These are phyloP conservation scores for Rhinatrema bivittatum DNA, from an alignment of 2,797 vertebrate genomes.

Conservation along the genomic window DNA sequence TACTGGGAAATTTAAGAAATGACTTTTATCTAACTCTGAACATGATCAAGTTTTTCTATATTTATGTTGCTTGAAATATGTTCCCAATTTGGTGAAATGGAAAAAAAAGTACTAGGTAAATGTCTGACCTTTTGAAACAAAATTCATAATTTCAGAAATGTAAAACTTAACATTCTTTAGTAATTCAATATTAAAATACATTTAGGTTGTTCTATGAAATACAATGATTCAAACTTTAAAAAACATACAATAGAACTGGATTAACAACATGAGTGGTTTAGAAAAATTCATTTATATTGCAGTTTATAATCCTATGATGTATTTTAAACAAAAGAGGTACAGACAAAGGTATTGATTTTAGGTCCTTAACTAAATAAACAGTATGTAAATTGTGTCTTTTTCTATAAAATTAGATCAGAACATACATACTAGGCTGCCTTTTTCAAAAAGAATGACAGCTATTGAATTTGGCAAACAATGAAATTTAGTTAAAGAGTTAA, in stretches of 20 bases:
- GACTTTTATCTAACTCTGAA: slow-evolving; percentile 43
- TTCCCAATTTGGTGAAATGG: slow-evolving; percentile 68
- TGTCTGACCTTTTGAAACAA: slow-evolving; percentile 92
- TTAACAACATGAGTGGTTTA: slow-evolving; percentile 89
- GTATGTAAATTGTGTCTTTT: slow-evolving; percentile 99
- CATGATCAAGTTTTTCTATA: slow-evolving; percentile 40
- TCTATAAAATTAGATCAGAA: slow-evolving; percentile 94
- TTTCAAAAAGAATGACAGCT: slow-evolving; percentile 82
- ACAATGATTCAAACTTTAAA: slow-evolving; percentile 73
- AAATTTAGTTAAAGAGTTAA: slow-evolving; percentile 98
- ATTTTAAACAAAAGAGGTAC: slow-evolving; percentile 95
- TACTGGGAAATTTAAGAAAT: no score
- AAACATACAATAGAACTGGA: slow-evolving; percentile 87
- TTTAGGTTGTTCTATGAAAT: slow-evolving; percentile 88
- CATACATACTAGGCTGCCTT: slow-evolving; percentile 90
- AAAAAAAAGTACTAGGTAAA: slow-evolving; percentile 54
- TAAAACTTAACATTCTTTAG: slow-evolving; percentile 86
- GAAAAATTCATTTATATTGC: slow-evolving; percentile 86
- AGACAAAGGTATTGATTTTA: slow-evolving; percentile 96
- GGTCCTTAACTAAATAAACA: slow-evolving; percentile 95
- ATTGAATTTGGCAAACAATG: slow-evolving; percentile 97
- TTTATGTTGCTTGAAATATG: slow-evolving; percentile 56
- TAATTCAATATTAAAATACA: slow-evolving; percentile 72
- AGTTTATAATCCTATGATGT: slow-evolving; percentile 93
- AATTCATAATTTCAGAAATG: slow-evolving; percentile 82